These are phyloP conservation scores for Axis porcinus DNA, from an alignment of 2,113 vertebrate species.

Conservation along the genomic window DNA sequence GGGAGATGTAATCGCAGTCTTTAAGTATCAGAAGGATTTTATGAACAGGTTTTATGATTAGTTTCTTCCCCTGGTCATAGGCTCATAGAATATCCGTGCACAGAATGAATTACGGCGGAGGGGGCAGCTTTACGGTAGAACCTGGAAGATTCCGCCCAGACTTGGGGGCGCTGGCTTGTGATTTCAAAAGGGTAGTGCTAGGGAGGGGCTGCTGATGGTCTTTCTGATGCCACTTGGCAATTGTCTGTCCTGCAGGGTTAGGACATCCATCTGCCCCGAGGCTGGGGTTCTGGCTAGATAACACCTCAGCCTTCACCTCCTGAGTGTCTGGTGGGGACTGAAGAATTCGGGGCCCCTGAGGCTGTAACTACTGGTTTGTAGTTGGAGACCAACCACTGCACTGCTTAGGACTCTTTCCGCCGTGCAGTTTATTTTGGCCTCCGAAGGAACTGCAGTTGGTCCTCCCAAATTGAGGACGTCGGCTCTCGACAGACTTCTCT, in stretches of 20 bases:
- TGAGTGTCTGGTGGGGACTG: background rate
- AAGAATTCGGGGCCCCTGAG: background rate
- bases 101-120: background rate
- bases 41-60: slow-evolving; percentile 49
- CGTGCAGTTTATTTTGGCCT: slow-evolving; percentile 43
- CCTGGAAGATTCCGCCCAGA: slow-evolving; percentile 9
- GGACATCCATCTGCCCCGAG: background rate
- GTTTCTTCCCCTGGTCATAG: slow-evolving; percentile 18
- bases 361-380: background rate
- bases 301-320: background rate
- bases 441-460: slow-evolving; percentile 60
- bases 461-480: background rate
- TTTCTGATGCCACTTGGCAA: background rate
- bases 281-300: background rate
- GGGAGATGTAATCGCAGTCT: slow-evolving; percentile 40
- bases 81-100: background rate
- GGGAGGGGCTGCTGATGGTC: background rate
- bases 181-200: background rate
- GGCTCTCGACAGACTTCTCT: background rate
- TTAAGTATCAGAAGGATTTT: slow-evolving; percentile 40
- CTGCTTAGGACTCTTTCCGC: background rate
- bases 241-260: background rate
- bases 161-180: background rate
- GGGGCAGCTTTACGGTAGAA: background rate
- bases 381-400: background rate